Conservation (phyloP, 2,797 vertebrate genomes). For the Nyctibius grandis region DNA sequence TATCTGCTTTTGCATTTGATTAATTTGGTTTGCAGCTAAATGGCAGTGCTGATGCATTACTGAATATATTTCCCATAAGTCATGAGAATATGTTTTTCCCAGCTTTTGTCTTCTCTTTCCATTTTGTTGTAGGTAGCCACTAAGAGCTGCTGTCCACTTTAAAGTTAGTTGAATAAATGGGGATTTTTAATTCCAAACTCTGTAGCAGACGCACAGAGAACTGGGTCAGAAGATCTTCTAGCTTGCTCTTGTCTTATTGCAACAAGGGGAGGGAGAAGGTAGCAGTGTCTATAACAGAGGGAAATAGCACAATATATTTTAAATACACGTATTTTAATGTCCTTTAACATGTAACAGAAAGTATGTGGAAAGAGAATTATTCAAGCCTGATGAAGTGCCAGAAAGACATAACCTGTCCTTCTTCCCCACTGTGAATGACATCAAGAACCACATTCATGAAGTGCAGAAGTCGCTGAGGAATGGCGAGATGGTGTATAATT, state of each 20-base stretch:
- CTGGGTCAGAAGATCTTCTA: background rate
- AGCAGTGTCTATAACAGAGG: background rate
- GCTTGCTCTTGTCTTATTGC: background rate
- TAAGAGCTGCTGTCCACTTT: background rate
- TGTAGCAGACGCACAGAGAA: background rate
- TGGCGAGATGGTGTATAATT: slow-evolving; percentile 61
- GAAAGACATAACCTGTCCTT: slow-evolving; percentile 86
- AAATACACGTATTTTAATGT: background rate
- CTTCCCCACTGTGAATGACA: slow-evolving; percentile 88
- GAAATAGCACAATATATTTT: background rate
- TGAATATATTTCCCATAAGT: background rate
- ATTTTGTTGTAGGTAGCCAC: background rate
- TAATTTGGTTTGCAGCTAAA: background rate
- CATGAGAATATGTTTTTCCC: background rate
- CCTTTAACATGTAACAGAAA: slow-evolving; percentile 72
- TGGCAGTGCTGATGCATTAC: background rate
- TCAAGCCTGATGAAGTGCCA: slow-evolving; percentile 81
- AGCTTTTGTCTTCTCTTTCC: background rate
- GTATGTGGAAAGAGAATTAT: slow-evolving; percentile 86
- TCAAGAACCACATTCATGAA: slow-evolving; percentile 89
- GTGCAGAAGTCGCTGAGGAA: slow-evolving; percentile 79
- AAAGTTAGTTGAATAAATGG: background rate
- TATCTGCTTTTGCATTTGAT: background rate
- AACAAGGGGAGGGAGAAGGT: background rate
- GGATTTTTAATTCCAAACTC: background rate